A percentile compares a stretch with the other conserved stretches of the same genome.
These are phyloP conservation scores for Megaleporinus macrocephalus DNA, from an alignment of 2,113 vertebrate genomes.

Conservation along the genomic window DNA sequence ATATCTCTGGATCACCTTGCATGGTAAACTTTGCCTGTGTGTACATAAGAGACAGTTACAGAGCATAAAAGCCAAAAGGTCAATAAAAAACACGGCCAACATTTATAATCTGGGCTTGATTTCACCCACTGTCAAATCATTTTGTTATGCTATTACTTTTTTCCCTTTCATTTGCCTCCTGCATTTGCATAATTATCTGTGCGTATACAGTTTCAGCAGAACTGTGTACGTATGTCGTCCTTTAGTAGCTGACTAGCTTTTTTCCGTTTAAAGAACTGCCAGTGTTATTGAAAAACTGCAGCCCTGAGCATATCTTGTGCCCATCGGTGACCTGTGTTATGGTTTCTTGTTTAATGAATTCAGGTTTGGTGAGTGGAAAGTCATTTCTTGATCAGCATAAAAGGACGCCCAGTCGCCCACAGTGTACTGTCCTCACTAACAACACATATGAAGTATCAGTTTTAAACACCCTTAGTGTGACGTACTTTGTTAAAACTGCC, in stretches of 20 bases:
- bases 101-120: not conserved
- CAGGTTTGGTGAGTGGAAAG: not conserved
- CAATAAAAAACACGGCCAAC: not conserved
- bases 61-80: not conserved
- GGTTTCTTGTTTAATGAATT: not conserved
- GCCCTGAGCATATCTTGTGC: not conserved
- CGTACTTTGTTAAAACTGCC: not conserved
- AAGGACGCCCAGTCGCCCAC: not conserved
- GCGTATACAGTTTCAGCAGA: not conserved
- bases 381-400: not conserved
- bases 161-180: not conserved
- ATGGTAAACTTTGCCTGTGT: not conserved
- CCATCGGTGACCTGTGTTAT: not conserved
- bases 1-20: not conserved
- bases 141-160: not conserved
- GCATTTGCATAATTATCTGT: conserved; percentile 31
- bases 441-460: not conserved
- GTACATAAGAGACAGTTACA: not conserved
- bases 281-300: not conserved
- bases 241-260: not conserved
- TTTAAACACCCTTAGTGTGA: not conserved
- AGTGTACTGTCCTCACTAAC: not conserved
- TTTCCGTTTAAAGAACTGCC: not conserved
- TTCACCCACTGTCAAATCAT: not conserved
- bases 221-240: not conserved